phyloP scores from a whole-genome alignment of 2,797 vertebrate species.

The Sebastes trivittatus region DNA sequence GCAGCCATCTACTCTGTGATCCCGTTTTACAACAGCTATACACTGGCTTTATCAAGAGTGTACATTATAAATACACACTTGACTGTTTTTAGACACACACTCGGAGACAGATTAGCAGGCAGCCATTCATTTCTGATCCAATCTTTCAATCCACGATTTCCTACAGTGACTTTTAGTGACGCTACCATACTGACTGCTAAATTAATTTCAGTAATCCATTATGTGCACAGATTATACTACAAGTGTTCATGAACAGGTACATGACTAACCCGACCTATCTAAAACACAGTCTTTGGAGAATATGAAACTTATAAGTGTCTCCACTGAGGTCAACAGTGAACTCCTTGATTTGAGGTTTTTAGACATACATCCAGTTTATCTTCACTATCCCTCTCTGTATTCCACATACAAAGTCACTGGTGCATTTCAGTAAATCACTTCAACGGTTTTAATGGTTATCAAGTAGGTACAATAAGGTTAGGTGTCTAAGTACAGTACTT shows the following conservation, averaged over 20 bases:
- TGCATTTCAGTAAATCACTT: neutral
- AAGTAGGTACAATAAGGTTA: too few relatives aligned
- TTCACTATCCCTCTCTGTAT: neutral
- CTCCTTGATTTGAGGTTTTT: neutral
- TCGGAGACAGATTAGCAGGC: conserved; percentile 38
- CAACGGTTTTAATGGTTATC: neutral
- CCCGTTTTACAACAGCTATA: conserved; percentile 44
- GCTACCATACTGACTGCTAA: conserved; percentile 30
- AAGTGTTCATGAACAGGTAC: conserved; percentile 35
- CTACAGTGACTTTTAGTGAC: conserved; percentile 37
- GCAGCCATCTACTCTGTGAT: conserved; percentile 47
- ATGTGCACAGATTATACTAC: conserved; percentile 20
- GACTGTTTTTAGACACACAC: conserved; percentile 20
- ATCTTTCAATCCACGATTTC: conserved; percentile 43
- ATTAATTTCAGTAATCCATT: conserved; percentile 22
- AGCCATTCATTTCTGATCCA: conserved; percentile 40
- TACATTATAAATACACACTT: conserved; percentile 40
- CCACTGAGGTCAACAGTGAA: neutral
- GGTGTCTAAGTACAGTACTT: neutral
- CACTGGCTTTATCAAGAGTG: conserved; percentile 37
- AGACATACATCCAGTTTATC: neutral
- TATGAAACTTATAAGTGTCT: neutral
- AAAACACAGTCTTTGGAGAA: neutral
- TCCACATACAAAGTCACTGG: neutral
- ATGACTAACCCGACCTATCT: neutral